A percentile compares a stretch with the other conserved stretches of the same genome.
Conservation (phyloP, 2,113 vertebrate genomes). For the Synodontis membranacea region DNA sequence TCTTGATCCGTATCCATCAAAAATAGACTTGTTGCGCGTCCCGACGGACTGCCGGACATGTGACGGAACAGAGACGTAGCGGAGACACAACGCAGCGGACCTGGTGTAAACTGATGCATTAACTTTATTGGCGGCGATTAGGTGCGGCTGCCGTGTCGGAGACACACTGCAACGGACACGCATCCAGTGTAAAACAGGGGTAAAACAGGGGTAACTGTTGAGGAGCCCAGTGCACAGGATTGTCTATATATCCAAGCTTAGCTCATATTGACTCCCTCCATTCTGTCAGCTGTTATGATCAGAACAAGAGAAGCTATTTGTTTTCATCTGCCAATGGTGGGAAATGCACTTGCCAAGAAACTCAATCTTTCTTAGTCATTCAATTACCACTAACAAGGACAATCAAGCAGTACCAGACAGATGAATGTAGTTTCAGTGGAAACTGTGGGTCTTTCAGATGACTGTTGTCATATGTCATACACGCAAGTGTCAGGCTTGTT, state of each 20-base stretch:
- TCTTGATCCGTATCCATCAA: no score
- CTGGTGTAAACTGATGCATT: no score
- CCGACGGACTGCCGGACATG: no score
- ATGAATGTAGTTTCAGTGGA: not conserved
- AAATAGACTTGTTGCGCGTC: no score
- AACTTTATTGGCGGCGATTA: no score
- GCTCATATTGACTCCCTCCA: not conserved
- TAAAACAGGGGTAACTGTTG: no score
- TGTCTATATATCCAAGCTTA: not conserved
- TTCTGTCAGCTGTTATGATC: constrained; percentile 29
- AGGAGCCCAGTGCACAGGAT: not conserved
- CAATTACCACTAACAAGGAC: constrained; percentile 15
- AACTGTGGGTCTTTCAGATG: constrained; percentile 1
- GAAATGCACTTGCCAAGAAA: constrained; percentile 21
- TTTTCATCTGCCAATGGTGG: constrained; percentile 1
- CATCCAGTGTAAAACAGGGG: no score
- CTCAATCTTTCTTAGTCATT: constrained; percentile 17
- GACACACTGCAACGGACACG: no score
- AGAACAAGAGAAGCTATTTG: constrained; percentile 23
- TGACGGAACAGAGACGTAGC: no score
- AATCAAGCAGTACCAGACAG: not conserved
- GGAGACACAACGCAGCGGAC: no score
- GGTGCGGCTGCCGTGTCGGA: no score
- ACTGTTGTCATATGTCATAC: not conserved
- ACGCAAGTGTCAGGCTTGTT: not conserved